Conservation (phyloP, 2,113 vertebrate genomes). For the Fulmarus glacialis region DNA sequence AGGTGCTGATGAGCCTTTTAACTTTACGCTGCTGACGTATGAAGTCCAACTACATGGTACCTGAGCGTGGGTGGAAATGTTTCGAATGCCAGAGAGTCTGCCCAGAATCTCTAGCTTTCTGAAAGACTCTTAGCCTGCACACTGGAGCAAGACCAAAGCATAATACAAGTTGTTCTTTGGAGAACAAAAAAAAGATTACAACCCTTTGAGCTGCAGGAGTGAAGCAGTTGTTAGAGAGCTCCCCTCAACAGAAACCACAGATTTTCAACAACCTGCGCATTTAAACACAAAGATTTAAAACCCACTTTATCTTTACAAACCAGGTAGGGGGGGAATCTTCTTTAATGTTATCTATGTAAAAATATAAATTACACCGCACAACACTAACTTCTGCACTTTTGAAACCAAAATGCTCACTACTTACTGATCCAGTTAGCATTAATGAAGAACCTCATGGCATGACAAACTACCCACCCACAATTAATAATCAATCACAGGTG, state of each 20-base stretch:
- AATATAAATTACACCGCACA: neutral
- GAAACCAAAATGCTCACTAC: neutral
- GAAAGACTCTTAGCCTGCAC: neutral
- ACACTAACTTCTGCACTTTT: neutral
- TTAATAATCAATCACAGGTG: neutral
- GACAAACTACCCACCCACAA: neutral
- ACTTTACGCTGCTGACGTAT: neutral
- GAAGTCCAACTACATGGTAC: neutral
- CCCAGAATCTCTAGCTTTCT: neutral
- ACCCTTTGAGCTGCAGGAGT: neutral
- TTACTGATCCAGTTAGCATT: neutral
- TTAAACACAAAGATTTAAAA: neutral
- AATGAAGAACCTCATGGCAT: neutral
- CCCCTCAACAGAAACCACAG: neutral
- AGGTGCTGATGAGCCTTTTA: neutral
- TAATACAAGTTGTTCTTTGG: neutral
- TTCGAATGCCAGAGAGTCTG: neutral
- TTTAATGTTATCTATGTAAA: neutral
- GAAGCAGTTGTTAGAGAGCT: neutral
- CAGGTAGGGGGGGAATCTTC: accelerated
- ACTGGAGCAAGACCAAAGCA: neutral
- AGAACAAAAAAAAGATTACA: neutral
- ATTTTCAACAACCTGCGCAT: neutral
- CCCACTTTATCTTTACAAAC: neutral
- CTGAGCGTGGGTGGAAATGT: neutral